These are phyloP conservation scores for Pollenia angustigena DNA, from an alignment of 2,888 invertebrate genomes.

Conservation along the genomic window DNA sequence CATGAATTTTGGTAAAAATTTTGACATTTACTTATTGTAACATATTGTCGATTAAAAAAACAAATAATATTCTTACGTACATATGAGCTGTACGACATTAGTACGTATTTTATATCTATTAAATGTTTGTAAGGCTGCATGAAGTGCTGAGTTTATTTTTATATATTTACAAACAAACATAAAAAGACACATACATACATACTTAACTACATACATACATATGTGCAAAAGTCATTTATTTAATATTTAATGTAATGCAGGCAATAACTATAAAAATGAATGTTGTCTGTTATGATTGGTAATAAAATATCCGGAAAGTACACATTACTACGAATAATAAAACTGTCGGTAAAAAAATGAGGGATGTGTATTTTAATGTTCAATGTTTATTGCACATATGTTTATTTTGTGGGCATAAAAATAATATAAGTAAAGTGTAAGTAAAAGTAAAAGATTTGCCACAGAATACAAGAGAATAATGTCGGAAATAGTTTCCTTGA, in stretches of 20 bases:
- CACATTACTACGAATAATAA: constrained; percentile 47
- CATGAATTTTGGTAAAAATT: constrained; percentile 38
- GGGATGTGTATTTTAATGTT: not conserved
- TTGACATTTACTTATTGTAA: constrained; percentile 49
- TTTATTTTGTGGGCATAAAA: not conserved
- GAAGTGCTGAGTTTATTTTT: not conserved
- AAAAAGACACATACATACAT: too few relatives aligned
- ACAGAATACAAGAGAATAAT: too few relatives aligned
- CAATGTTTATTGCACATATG: too few relatives aligned
- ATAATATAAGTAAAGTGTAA: too few relatives aligned
- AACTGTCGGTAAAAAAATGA: constrained; percentile 7
- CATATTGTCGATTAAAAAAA: constrained; percentile 60
- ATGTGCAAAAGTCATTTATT: not conserved
- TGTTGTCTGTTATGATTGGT: constrained; percentile 60
- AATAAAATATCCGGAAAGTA: constrained; percentile 59
- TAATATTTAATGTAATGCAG: constrained; percentile 44
- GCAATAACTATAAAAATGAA: constrained; percentile 62
- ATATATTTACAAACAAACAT: too few relatives aligned
- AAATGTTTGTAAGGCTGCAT: not conserved
- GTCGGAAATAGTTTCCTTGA: too few relatives aligned
- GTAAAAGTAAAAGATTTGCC: too few relatives aligned
- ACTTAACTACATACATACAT: too few relatives aligned
- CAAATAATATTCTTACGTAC: not conserved
- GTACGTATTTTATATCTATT: not conserved
- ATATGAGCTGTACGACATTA: constrained; percentile 8